Base-by-base conservation (phyloP, 2,888 invertebrate genomes). In the Tenodera sinensis region DNA sequence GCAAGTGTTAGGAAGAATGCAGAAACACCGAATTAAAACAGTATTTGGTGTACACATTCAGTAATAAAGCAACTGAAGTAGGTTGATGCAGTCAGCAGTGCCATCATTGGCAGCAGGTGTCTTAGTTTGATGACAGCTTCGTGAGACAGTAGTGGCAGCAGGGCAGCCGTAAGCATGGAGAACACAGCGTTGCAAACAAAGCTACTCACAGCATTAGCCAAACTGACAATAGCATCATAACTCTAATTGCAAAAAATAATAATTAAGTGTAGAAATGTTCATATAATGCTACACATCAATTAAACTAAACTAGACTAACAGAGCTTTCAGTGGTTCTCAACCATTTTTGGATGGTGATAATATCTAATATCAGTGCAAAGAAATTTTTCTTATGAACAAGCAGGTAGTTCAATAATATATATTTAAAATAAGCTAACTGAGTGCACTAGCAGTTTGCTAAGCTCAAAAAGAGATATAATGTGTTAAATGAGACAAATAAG, bases 111-210 rank as follows among this genome's bases (percentile, higher is more conserved):
- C 15, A 20, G 54, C 54, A 25, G 54, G 14, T 71, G 54, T 71
- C 54, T 71, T 71, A 71, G 54, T 71, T 71, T 20, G 87, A 87
- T 87, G 87, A 87, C 82, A 83, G 87, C 87, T 87, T 83, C 87
- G 14, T 71, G 54, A 87, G 87, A 87, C 88, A 88, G 83, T 88
- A 71, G 88, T 28, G 28, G 88, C 88, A 88, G 88, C 88, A 88
- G 8, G 84, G 88, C 88, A 88, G 88, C 54, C 83, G 84, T 47
- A 88, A 88, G 88, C 88, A 88, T 34, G 88, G 88, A 84, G 82
- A 54, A 84, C 47, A 88, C 88, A 88, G 84, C 87, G 87, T 42
- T 87, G 87, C 87, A 87, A 87, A 87, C 82, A 87, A 87, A 87
- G 87, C 87, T 87, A 87, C 87, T 87, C 30, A 87, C 82, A 87